Conservation (phyloP, 2,888 invertebrate species). For the Cantharis nigra region DNA sequence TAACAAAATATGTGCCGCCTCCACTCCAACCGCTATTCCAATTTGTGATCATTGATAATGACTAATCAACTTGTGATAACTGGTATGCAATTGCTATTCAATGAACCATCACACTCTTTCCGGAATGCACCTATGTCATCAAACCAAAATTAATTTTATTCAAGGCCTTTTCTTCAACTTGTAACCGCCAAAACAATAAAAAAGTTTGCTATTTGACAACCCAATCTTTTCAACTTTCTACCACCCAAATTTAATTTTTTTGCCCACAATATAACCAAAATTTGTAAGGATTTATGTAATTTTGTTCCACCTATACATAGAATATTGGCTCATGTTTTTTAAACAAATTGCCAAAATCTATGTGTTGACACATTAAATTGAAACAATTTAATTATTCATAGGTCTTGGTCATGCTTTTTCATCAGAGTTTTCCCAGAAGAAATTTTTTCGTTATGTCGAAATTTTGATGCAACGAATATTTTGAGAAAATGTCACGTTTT, state of each 20-base stretch:
- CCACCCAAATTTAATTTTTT: background rate
- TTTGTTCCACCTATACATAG: background rate
- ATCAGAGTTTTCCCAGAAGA: background rate
- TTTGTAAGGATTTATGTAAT: background rate
- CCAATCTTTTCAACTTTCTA: background rate
- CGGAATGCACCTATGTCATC: constrained; percentile 7
- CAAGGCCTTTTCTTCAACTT: background rate
- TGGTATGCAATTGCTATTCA: constrained; percentile 36
- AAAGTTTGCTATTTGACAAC: background rate
- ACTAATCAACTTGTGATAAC: constrained; percentile 46
- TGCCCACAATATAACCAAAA: background rate
- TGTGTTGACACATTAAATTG: background rate
- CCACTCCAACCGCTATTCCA: constrained; percentile 41
- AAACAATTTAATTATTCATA: background rate
- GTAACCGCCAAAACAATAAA: background rate
- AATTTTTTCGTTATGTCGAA: background rate
- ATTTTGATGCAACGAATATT: background rate
- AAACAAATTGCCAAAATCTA: background rate
- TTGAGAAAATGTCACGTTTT: background rate
- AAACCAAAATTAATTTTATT: background rate
- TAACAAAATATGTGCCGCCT: constrained; percentile 44
- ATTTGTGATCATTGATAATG: constrained; percentile 46
- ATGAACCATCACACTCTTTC: constrained; percentile 24
- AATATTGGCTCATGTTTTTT: background rate
- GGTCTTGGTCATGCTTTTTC: constrained; percentile 5